Evolutionary conservation across 2,888 invertebrate genomes (phyloP).

Genomic region (Pinctada fucata): DNA sequence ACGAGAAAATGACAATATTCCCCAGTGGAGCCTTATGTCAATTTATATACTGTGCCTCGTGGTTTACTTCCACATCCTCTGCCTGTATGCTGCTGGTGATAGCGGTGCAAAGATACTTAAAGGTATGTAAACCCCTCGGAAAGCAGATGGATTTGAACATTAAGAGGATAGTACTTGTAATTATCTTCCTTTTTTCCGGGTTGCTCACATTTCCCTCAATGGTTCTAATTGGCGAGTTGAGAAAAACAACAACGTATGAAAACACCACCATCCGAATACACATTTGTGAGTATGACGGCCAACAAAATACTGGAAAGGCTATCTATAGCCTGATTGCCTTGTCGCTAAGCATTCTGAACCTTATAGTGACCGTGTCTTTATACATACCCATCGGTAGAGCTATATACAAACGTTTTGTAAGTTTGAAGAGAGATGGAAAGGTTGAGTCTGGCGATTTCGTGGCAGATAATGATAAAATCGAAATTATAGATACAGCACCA

Average conservation of each 20-base stretch:
- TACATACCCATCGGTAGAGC: constrained; percentile 20
- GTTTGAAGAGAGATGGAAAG: too few relatives aligned
- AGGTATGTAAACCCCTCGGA: constrained; percentile 26
- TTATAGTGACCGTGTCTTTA: constrained; percentile 1
- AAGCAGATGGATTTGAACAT: constrained; percentile 20
- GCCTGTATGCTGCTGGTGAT: constrained; percentile 18
- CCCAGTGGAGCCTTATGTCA: constrained; percentile 20
- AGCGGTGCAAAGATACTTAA: constrained; percentile 21
- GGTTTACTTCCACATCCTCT: constrained; percentile 15
- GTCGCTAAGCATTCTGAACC: constrained; percentile 8
- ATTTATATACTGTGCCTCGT: constrained; percentile 10
- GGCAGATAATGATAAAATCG: too few relatives aligned
- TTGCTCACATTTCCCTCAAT: constrained; percentile 15
- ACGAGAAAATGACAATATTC: constrained; percentile 11
- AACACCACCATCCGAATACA: background rate
- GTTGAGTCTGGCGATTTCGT: too few relatives aligned
- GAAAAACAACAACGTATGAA: too few relatives aligned
- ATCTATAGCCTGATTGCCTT: constrained; percentile 15
- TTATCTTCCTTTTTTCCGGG: constrained; percentile 13
- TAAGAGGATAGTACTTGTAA: constrained; percentile 1
- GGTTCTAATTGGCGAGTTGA: background rate
- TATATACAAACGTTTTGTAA: constrained; percentile 12
- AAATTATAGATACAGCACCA: too few relatives aligned
- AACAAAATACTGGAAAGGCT: constrained; percentile 6
- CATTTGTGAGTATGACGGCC: background rate